Percentiles rank a stretch among this genome's conserved stretches.
Evolutionary conservation across 2,888 invertebrate species (phyloP).

Genomic region (Leptopilina syphax): DNA sequence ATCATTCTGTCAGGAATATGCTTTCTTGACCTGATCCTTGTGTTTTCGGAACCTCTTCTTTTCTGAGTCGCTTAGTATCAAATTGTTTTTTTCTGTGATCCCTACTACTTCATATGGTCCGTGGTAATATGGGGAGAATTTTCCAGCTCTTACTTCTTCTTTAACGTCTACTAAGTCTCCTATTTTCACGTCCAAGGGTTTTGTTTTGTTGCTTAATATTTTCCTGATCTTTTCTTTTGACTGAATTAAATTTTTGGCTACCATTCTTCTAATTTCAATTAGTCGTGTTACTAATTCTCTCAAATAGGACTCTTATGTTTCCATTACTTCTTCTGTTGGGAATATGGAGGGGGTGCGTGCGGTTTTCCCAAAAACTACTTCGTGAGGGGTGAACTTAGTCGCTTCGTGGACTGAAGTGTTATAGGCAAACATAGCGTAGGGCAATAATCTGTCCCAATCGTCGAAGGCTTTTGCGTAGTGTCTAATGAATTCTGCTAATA

Average conservation of each 20-base stretch:
- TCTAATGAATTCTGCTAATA: not conserved
- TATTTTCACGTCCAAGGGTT: no score
- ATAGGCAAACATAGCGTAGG: not conserved
- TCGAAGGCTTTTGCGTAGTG: not conserved
- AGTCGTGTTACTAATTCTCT: not conserved
- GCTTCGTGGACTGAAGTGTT: not conserved
- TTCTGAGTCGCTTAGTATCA: not conserved
- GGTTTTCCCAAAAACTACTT: not conserved
- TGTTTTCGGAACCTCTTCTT: not conserved
- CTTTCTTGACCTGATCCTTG: not conserved
- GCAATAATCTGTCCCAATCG: not conserved
- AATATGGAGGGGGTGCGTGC: not conserved
- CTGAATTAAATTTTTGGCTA: no score
- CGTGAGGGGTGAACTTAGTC: not conserved
- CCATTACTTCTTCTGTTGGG: not conserved
- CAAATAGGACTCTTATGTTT: not conserved
- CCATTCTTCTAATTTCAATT: no score
- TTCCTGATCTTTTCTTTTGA: no score
- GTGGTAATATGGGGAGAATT: not conserved
- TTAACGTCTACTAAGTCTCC: no score
- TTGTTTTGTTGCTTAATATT: no score
- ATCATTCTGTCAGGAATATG: not conserved
- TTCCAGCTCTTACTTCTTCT: not conserved
- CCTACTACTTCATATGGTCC: not conserved
- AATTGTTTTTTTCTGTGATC: slow-evolving; percentile 2